Evolutionary conservation across 2,888 invertebrate species (phyloP), one percentile per base, ranked within the genome.

Genomic region (Mermis nigrescens): DNA sequence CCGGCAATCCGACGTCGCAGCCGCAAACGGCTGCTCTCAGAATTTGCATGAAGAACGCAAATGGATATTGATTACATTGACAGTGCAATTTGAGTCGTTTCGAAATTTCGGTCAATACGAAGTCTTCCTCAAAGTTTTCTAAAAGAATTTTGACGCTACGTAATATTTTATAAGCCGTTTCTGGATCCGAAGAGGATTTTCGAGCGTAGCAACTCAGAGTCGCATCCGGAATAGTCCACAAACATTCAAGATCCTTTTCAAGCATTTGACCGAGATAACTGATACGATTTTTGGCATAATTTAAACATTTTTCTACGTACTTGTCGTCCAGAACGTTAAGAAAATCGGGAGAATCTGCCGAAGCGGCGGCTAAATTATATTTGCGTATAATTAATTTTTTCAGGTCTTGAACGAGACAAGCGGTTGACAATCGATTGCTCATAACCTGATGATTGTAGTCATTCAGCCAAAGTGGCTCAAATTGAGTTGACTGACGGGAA

Each of bases 1-100:
- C 83, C 38, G 84, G 79, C 0, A 89, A 87, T 0, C 89, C 89
- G 67, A 84, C 82, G 57, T 58, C 54, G 31, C 85, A 69, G 19
- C 86, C 88, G 69, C 85, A 85, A 1, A 90, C 73, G 59, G 82
- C 76, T 0, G 76, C 75, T 56, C 89, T 77, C 31, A 90, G 68
- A 62, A 79, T 76, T 68, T 81, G 82, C 86, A 88, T 86, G 7
- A 86, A 75, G 1, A 70, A 72, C 0, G 80, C 79, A 70, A 81
- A 84, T 66, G 81, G 80, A 0, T 86, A 69, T 26, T 76, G 70
- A 61, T 82, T 78, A 2, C 78, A 73, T 19, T 72, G 71, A 1
- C 83, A 78, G 70, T 83, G 83, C 56, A 76, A 70, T 66, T 77
- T 80, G 2, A 87, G 73, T 38, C 19, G 7, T 38, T 19, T 7